Evolutionary conservation across 1,140 invertebrate species (phyloP).

Genomic region (Helicorthomorpha holstii): DNA sequence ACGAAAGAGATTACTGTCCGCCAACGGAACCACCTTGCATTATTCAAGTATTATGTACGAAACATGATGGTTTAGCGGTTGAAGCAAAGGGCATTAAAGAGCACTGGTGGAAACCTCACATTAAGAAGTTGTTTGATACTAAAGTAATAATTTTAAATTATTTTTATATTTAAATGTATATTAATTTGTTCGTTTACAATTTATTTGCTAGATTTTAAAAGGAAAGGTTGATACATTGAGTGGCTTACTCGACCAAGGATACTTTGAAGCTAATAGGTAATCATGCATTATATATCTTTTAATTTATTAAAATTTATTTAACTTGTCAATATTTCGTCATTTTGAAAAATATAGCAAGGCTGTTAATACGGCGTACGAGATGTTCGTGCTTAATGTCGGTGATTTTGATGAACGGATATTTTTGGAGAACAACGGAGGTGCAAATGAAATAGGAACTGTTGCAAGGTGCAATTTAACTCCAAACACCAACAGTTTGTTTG

Average conservation of each 20-base stretch:
- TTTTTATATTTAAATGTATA: background rate
- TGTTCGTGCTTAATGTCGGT: constrained; percentile 72
- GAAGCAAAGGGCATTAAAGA: constrained; percentile 83
- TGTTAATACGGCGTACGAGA: constrained; percentile 75
- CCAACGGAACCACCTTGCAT: constrained; percentile 58
- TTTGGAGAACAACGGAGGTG: constrained; percentile 42
- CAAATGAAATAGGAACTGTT: constrained; percentile 51
- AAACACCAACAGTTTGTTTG: constrained; percentile 30
- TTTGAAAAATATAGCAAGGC: constrained; percentile 54
- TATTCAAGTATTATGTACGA: constrained; percentile 62
- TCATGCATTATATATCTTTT: background rate
- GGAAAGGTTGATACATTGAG: constrained; percentile 24
- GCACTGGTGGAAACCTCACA: constrained; percentile 63
- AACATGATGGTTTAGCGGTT: constrained; percentile 54
- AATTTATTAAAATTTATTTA: constrained; percentile 27
- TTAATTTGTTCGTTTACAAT: constrained; percentile 6
- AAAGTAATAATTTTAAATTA: constrained; percentile 11
- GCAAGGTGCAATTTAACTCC: constrained; percentile 25
- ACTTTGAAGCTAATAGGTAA: constrained; percentile 29
- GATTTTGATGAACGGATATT: constrained; percentile 96
- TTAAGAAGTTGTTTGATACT: constrained; percentile 66
- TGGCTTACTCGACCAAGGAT: constrained; percentile 24
- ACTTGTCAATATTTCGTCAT: constrained; percentile 19
- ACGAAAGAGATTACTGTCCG: constrained; percentile 41
- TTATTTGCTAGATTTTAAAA: constrained; percentile 22